Conservation (phyloP, 2,113 vertebrate species). For the Cheilinus undulatus region DNA sequence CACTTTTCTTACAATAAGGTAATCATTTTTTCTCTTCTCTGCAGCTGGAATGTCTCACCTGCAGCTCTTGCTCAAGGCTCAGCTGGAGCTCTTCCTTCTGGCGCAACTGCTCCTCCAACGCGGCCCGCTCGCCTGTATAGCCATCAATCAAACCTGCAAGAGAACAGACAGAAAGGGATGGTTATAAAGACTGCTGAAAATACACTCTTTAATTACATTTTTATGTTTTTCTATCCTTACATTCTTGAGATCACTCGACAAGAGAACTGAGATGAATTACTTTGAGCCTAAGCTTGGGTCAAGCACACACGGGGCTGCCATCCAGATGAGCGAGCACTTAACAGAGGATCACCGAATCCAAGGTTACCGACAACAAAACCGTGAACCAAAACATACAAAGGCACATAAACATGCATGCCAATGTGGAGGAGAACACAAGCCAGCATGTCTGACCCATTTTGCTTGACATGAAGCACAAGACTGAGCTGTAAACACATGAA, state of each 20-base stretch:
- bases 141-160: conserved; percentile 91
- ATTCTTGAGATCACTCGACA: not conserved
- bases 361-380: conserved; percentile 34
- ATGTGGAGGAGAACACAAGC: conserved; percentile 21
- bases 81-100: conserved; percentile 90
- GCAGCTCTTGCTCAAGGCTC: conserved; percentile 91
- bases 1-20: not conserved
- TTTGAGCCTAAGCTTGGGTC: not conserved
- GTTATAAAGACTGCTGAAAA: not conserved
- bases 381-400: not conserved
- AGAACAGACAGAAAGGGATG: not conserved
- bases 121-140: conserved; percentile 91
- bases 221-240: not conserved
- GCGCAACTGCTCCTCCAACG: conserved; percentile 89
- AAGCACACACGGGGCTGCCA: conserved; percentile 1
- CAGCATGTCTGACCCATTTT: conserved; percentile 73
- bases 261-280: not conserved
- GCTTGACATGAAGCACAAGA: conserved; percentile 50
- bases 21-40: conserved; percentile 15
- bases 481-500: conserved; percentile 59
- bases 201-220: not conserved
- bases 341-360: conserved; percentile 39
- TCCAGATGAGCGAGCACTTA: conserved; percentile 34
- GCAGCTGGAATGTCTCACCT: conserved; percentile 61
- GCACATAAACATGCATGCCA: conserved; percentile 24